Conservation (phyloP, 2,888 invertebrate species). For the Coelopa pilipes region DNA sequence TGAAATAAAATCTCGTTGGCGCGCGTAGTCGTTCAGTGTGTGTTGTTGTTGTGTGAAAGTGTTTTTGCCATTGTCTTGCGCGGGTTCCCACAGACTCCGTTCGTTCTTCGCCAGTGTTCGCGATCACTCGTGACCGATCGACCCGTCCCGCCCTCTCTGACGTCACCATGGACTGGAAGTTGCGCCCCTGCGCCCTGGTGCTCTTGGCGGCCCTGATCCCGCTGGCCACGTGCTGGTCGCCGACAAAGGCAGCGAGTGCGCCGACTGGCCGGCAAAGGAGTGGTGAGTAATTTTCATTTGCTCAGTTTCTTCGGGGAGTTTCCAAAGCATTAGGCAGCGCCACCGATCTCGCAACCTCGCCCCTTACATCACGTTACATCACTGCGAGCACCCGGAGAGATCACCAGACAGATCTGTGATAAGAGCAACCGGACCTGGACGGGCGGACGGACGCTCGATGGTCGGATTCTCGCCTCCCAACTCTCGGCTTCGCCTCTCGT, state of each 20-base stretch:
- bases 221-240: conserved; percentile 41
- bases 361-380: too few species aligned
- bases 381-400: too few species aligned
- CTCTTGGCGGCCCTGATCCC: conserved; percentile 44
- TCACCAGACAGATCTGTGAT: too few species aligned
- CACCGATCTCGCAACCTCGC: too few species aligned
- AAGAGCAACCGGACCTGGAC: too few species aligned
- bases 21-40: neutral
- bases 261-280: conserved; percentile 41
- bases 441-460: too few species aligned
- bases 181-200: conserved; percentile 38
- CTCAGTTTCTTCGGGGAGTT: neutral
- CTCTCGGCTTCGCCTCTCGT: too few species aligned
- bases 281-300: conserved; percentile 45
- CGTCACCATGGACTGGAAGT: conserved; percentile 44
- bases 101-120: too few species aligned
- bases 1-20: neutral
- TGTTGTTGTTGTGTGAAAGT: conserved; percentile 8
- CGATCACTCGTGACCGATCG: too few species aligned
- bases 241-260: conserved; percentile 27
- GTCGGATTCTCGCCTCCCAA: too few species aligned
- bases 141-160: neutral
- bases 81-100: too few species aligned
- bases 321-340: too few species aligned
- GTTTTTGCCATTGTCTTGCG: neutral